Evolutionary conservation across 2,888 invertebrate species (phyloP).

Genomic region (Alsophila aescularia): DNA sequence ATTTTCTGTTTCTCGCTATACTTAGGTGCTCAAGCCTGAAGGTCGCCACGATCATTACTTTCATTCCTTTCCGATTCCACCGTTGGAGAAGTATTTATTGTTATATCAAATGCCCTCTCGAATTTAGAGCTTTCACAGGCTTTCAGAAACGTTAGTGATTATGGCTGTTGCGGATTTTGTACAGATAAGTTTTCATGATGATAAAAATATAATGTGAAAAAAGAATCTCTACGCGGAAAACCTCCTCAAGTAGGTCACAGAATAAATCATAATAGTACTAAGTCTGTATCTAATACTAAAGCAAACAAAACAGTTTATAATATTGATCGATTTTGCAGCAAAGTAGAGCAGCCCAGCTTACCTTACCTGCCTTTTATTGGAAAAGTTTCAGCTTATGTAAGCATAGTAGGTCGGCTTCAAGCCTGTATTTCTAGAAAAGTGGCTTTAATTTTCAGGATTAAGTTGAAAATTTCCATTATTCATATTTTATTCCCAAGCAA

Average conservation of each 20-base stretch:
- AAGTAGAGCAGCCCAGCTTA: neutral
- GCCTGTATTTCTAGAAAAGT: neutral
- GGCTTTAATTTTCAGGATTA: neutral
- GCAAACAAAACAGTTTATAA: neutral
- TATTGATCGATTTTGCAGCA: neutral
- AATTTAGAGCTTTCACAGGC: neutral
- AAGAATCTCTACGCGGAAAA: no score
- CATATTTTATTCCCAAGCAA: neutral
- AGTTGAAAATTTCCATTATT: neutral
- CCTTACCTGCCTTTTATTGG: neutral
- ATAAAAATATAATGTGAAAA: no score
- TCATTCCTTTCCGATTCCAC: constrained; percentile 15
- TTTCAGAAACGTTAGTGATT: no score
- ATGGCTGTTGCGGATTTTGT: no score
- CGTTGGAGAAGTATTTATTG: neutral
- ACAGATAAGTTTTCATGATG: no score
- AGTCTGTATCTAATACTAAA: no score
- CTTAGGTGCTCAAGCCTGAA: constrained; percentile 10
- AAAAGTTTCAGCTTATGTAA: constrained; percentile 8
- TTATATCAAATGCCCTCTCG: neutral
- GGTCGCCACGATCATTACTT: constrained; percentile 17
- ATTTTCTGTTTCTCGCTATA: constrained; percentile 27
- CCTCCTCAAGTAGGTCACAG: no score
- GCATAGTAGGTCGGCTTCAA: neutral
- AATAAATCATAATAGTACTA: no score